Evolutionary conservation across 2,888 invertebrate species (phyloP).

Genomic region (Vandiemenella viatica): DNA sequence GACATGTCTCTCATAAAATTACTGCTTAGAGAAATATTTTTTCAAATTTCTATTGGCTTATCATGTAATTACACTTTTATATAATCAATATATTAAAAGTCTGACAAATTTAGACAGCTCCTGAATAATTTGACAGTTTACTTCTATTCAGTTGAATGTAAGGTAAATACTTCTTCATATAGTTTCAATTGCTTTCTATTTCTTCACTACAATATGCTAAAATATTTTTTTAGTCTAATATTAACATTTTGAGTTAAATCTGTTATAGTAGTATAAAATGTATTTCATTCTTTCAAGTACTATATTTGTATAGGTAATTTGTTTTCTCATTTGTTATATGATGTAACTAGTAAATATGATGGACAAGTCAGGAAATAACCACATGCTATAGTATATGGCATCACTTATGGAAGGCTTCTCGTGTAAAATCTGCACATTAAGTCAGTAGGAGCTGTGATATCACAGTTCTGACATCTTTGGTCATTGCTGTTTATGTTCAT

Average conservation of each 20-base stretch:
- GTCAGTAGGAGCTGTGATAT: no score
- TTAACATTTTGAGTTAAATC: background rate
- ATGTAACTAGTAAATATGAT: background rate
- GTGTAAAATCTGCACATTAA: background rate
- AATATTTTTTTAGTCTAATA: background rate
- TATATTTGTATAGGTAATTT: background rate
- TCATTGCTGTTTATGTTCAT: no score
- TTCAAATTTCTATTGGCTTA: no score
- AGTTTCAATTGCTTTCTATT: conserved; percentile 5
- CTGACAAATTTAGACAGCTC: no score
- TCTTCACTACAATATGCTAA: conserved; percentile 4
- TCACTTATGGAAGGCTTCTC: background rate
- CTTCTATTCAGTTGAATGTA: no score
- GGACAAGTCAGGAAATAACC: background rate
- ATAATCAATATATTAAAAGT: no score
- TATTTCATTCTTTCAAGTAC: background rate
- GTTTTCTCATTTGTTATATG: background rate
- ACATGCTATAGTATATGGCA: background rate
- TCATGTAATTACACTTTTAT: no score
- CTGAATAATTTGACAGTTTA: no score
- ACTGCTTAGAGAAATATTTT: no score
- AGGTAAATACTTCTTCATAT: no score
- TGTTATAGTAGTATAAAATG: background rate
- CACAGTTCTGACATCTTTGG: no score
- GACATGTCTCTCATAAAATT: no score